Conservation (phyloP, 2,113 vertebrate species). For the Tapirus terrestris region DNA sequence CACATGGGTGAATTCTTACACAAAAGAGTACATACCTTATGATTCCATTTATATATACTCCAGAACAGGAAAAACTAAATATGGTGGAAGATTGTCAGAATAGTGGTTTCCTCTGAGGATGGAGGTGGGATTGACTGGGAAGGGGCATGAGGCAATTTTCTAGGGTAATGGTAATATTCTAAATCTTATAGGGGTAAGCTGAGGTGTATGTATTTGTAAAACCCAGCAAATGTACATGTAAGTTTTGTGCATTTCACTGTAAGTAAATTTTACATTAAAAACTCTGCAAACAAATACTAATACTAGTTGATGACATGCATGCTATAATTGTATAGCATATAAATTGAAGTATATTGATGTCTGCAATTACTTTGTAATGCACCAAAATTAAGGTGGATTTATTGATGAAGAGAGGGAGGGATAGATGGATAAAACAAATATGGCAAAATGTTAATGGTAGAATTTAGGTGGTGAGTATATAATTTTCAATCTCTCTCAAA, state of each 20-base stretch:
- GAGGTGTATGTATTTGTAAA: neutral
- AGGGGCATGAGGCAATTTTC: neutral
- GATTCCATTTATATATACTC: neutral
- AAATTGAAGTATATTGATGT: neutral
- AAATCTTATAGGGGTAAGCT: neutral
- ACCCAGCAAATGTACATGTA: neutral
- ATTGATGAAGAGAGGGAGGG: neutral
- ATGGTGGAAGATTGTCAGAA: neutral
- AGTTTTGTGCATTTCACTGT: neutral
- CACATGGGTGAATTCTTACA: neutral
- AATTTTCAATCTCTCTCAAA: neutral
- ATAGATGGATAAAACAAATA: neutral
- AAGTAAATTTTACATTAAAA: neutral
- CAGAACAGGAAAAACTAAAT: neutral
- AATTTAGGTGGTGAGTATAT: neutral
- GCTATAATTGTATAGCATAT: neutral
- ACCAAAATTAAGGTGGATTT: neutral
- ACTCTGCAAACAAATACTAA: neutral
- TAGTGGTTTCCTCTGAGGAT: neutral
- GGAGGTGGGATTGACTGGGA: neutral
- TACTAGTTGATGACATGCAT: neutral
- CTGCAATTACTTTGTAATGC: slow-evolving; percentile 12
- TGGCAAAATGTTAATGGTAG: neutral
- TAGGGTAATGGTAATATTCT: neutral
- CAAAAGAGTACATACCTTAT: neutral